Evolutionary conservation across 2,888 invertebrate species (phyloP), one percentile per base, ranked within the genome.

Genomic region (Fabriciana adippe): DNA sequence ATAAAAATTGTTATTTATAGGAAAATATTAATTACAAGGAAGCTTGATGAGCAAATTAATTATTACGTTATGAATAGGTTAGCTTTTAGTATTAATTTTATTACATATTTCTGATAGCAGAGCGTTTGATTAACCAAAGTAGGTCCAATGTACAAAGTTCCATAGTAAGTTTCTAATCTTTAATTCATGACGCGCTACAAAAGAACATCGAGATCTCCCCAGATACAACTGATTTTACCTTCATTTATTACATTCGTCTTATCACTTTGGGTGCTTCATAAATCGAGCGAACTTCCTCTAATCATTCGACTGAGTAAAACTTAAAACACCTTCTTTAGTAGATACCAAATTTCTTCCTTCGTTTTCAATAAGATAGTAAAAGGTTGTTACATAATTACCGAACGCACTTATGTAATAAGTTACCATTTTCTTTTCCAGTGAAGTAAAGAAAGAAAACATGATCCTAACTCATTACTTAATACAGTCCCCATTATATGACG

Each of bases 181-280:
- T 68, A 68, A 68, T 68, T 68, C 68, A 68, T 65, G 18, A 55
- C 68, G 31, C 59, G 16, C 60, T 55, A 60, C 59, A 31, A 68
- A 50, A 35, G 55, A 64, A 60, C 60, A 60, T 57, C 55, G 64
- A 64, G 41, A 55, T 45, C 50, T 68, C 59, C 60, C 68, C 45
- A 59, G 64, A 68, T 61, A 68, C 68, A 64, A 61, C 48, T 64
- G 68, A 64, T 68, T 64, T 56, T 60, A 64, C 68, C 68, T 68
- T 60, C 64, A 60, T 64, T 64, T 68, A 68, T 68, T 68, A 68
- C 64, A 41, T 68, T 55, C 41, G 50, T 60, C 48, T 55, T 60
- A 66, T 50, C 60, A 48, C 59, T 56, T 61, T 18, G 21, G 55
- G 50, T n/a, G 41, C 18, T 60, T 64, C 60, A 55, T 68, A 64